Conservation (phyloP, 2,888 invertebrate genomes). For the Leistus spinibarbis region DNA sequence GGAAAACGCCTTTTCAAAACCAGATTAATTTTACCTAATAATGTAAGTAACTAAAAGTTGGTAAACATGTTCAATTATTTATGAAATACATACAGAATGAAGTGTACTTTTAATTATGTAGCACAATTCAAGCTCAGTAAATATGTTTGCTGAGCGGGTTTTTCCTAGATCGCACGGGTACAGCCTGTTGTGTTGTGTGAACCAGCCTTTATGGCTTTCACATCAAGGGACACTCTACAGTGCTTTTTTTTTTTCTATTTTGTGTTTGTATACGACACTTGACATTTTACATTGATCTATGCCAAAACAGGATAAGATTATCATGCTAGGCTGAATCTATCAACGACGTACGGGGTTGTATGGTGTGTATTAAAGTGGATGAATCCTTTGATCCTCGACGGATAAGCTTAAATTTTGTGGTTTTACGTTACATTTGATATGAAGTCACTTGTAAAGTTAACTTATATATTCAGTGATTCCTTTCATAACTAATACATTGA, state of each 20-base stretch:
- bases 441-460: background rate
- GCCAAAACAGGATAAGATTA: conserved; percentile 11
- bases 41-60: conserved; percentile 20
- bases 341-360: background rate
- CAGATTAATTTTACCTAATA: conserved; percentile 19
- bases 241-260: no score
- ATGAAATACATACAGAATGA: conserved; percentile 35
- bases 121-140: conserved; percentile 21
- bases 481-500: no score
- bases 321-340: background rate
- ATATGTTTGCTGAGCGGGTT: conserved; percentile 28
- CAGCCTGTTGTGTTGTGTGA: background rate
- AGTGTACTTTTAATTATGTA: conserved; percentile 35
- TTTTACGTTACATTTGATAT: background rate
- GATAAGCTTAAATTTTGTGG: background rate
- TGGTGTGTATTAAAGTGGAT: conserved; percentile 4
- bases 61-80: conserved; percentile 20
- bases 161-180: background rate
- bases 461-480: no score
- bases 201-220: background rate
- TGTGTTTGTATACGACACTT: background rate
- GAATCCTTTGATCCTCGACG: background rate
- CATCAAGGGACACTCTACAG: background rate
- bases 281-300: conserved; percentile 20
- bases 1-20: conserved; percentile 12